Percentiles rank a stretch among this genome's conserved stretches.
phyloP scores from a whole-genome alignment of 2,797 vertebrate genomes.

The Ptychobarbus kaznakovi region DNA sequence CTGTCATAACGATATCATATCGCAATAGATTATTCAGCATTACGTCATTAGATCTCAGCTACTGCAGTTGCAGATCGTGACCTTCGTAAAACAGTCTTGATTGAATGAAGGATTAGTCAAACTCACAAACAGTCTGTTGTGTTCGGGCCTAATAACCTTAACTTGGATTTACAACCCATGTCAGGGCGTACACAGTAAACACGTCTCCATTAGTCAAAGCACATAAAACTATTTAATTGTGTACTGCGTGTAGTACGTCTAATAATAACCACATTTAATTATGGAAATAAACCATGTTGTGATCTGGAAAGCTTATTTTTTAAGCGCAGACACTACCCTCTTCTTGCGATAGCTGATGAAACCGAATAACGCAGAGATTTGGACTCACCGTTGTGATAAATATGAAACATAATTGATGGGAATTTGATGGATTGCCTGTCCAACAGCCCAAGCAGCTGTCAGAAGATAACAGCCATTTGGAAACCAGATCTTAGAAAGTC shows the following conservation, averaged over 20 bases:
- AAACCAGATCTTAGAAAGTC: conserved; percentile 17
- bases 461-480: conserved; percentile 23
- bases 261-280: background rate
- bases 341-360: background rate
- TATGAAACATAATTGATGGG: conserved; percentile 36
- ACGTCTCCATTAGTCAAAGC: background rate
- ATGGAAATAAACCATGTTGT: background rate
- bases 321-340: background rate
- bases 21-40: conserved; percentile 15
- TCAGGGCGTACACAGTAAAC: conserved; percentile 23
- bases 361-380: conserved; percentile 1
- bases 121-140: conserved; percentile 23
- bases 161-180: conserved; percentile 45
- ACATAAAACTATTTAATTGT: conserved; percentile 22
- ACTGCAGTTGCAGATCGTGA: background rate
- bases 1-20: conserved; percentile 10
- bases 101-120: conserved; percentile 10
- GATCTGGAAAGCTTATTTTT: conserved; percentile 6
- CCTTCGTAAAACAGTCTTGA: background rate
- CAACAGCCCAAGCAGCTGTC: background rate
- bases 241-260: background rate
- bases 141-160: conserved; percentile 4
- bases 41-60: background rate
- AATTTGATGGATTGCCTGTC: conserved; percentile 44
- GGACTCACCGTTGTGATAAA: conserved; percentile 29